Evolutionary conservation across 2,888 invertebrate species (phyloP), one percentile per base, ranked within the genome.

Genomic region (Hoplodrina blanda): DNA sequence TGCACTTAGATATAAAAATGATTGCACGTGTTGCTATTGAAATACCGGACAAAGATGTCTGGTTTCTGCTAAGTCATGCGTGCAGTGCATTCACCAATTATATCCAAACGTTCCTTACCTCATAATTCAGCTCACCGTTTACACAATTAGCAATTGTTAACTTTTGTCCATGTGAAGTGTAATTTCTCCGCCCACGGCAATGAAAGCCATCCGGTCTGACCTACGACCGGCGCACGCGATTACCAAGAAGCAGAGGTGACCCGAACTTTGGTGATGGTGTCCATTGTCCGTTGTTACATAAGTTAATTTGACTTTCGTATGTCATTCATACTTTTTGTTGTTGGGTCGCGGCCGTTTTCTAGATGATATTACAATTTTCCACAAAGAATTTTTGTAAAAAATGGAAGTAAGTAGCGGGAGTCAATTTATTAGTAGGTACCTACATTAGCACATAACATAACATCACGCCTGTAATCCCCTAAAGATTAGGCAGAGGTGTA

Each of bases 141-240:
- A 60, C 56, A 64, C 78, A 77, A 65, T 76, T 67, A 76, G 52
- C 62, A 65, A 53, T 62, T 64, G 54, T 62, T 61, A 62, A 41
- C 61, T 59, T 56, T 53, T 65, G 54, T 68, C 46, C 63, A 61
- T 52, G 49, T 65, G 37, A 33, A 56, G 73, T 56, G 59, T 62
- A 63, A 65, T 81, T 73, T 81, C 61, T 62, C 41, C 53, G 73
- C 68, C 73, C 53, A 62, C 80, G 55, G 65, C 63, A 76, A 76
- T 76, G 77, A 76, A 80, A 80, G 72, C 52, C 56, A 57, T 72
- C 62, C 81, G 76, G 72, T 57, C 50, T 61, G 77, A 76, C 81
- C 78, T 72, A 76, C 61, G 71, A 72, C 71, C 62, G 53, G 49
- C 53, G 61, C 80, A 80, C 59, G 76, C 59, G 59, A 79, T 61